Evolutionary conservation across 2,797 vertebrate genomes (phyloP).

Genomic region (Hippoglossus hippoglossus): DNA sequence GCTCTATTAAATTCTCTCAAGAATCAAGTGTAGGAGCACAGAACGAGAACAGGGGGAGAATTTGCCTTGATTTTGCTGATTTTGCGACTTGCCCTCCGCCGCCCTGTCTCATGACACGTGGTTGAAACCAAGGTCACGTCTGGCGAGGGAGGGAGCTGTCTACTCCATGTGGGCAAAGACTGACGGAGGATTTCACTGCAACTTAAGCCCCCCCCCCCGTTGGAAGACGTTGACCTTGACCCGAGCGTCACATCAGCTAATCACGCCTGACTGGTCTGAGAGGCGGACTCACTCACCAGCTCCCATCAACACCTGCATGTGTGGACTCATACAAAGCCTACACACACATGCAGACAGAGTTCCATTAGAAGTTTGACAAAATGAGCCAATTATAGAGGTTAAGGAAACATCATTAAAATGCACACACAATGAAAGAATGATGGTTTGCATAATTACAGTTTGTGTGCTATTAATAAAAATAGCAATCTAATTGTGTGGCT

Average conservation of each 20-base stretch:
- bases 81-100: slow-evolving; percentile 37
- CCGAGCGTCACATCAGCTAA: slow-evolving; percentile 57
- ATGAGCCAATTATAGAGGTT: neutral
- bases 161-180: slow-evolving; percentile 43
- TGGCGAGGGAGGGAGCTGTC: slow-evolving; percentile 35
- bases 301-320: no score
- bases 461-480: no score
- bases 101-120: slow-evolving; percentile 73
- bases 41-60: slow-evolving; percentile 18
- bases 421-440: neutral
- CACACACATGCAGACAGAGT: neutral
- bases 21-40: slow-evolving; percentile 6
- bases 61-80: slow-evolving; percentile 55
- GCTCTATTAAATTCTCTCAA: slow-evolving; percentile 23
- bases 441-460: no score
- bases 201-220: slow-evolving; percentile 63
- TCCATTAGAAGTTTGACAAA: slow-evolving; percentile 1
- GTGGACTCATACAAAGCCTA: neutral
- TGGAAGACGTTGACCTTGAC: slow-evolving; percentile 73
- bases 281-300: slow-evolving; percentile 34
- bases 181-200: slow-evolving; percentile 36
- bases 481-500: no score
- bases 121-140: slow-evolving; percentile 72
- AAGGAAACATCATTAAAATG: neutral
- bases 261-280: slow-evolving; percentile 54